Base-by-base conservation (phyloP, 2,113 vertebrate species). In the Anarrhichthys ocellatus region DNA sequence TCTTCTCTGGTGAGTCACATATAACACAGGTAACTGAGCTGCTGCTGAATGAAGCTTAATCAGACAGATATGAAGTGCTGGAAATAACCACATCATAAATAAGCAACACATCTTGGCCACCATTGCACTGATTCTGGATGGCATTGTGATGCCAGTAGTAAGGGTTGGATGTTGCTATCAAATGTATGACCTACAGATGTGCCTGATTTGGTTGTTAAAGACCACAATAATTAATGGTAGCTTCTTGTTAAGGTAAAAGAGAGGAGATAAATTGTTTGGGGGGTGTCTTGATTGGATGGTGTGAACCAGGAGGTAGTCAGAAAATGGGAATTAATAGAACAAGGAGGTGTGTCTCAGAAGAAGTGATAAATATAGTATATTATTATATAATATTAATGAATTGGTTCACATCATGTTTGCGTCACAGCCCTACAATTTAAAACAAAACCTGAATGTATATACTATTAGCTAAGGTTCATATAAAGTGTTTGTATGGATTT, bases 1-100 rank as follows among this genome's bases (percentile, higher is more conserved):
- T 69, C 75, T 98, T 99, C 92, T 96, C 96, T 93, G 98, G 98
- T 99, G 93, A 98, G 97, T 91, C 34, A 52, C 34, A 54, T 3
- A 14, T 62, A 3, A 76, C 58, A 56, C 48, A 58, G 20, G 20
- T 40, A 5, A 17, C n/a, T 69, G 22, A 73, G 44, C 0, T 46
- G 38, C 52, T 27, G 11, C 0, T 14, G n/a, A 46, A 56, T 32
- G 6, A 69, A 52, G n/a, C 13, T 65, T 24, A 65, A 22, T 59
- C 22, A 32, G 36, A 54, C 24, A 27, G 15, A 6, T 17, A 48
- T 54, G 9, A 34, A 34, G 40, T n/a, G 5, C 20, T 59, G 2
- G 68, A 54, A 34, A 34, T 66, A 72, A 6, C 61, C 58, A 36
- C 17, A 14, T 54, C 52, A 61, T 56, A 24, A 56, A 56, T 56